phyloP scores from a whole-genome alignment of 2,113 vertebrate genomes.

The Boulengerochromis microlepis region DNA sequence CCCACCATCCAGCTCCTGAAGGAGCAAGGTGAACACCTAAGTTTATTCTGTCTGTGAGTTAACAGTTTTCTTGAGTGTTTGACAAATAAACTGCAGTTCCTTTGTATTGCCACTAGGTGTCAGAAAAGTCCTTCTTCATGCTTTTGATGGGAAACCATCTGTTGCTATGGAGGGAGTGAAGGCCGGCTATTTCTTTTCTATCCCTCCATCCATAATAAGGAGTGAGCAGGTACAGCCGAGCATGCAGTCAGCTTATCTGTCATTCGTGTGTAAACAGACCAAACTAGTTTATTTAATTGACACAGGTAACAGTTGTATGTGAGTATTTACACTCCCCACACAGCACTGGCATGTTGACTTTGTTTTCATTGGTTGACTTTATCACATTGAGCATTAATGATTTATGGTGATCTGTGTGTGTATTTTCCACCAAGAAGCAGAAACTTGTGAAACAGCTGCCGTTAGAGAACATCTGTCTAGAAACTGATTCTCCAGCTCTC shows the following conservation, averaged over 20 bases:
- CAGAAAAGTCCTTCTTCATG: constrained; percentile 86
- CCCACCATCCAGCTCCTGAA: constrained; percentile 89
- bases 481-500: constrained; percentile 91
- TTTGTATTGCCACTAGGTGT: constrained; percentile 70
- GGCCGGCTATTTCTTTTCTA: constrained; percentile 92
- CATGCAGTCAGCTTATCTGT: background rate
- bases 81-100: background rate
- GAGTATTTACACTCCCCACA: background rate
- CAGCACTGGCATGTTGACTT: background rate
- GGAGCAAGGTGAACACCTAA: constrained; percentile 79
- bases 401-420: background rate
- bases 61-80: background rate
- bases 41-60: rapidly evolving
- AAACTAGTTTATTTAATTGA: background rate
- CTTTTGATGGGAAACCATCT: constrained; percentile 91
- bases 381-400: background rate
- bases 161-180: constrained; percentile 92
- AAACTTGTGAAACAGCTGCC: constrained; percentile 93
- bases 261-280: background rate
- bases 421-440: constrained; percentile 86
- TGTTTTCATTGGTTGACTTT: background rate
- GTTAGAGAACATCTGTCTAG: constrained; percentile 87
- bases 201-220: constrained; percentile 89
- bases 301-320: background rate
- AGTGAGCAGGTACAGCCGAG: constrained; percentile 83